Conservation (phyloP, 1,140 invertebrate genomes). For the Uloborus diversus region DNA sequence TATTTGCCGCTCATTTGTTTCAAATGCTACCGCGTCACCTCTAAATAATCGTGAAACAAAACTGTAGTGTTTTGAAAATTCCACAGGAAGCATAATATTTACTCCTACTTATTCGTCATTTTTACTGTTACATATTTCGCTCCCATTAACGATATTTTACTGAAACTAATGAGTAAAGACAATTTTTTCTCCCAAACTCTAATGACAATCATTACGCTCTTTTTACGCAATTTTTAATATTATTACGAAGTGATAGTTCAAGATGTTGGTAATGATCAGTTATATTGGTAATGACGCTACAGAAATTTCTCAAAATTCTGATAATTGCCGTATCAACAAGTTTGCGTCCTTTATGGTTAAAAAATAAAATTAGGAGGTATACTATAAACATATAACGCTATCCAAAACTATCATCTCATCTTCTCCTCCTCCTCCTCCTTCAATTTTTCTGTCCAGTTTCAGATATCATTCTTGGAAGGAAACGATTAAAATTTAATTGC, state of each 20-base stretch:
- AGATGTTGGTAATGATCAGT: slow-evolving; percentile 13
- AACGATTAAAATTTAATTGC: slow-evolving; percentile 52
- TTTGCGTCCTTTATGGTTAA: background rate
- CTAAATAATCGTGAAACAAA: too few species aligned
- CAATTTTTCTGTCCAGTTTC: background rate
- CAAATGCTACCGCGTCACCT: too few species aligned
- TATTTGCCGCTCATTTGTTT: too few species aligned
- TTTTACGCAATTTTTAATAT: background rate
- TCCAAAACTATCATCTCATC: slow-evolving; percentile 26
- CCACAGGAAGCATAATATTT: too few species aligned
- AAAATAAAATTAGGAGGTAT: slow-evolving; percentile 19
- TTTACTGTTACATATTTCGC: too few species aligned
- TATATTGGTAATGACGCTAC: slow-evolving; percentile 20
- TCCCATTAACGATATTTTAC: too few species aligned
- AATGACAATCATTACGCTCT: background rate
- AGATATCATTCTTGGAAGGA: slow-evolving; percentile 3
- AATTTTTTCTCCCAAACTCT: too few species aligned
- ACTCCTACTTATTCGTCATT: too few species aligned
- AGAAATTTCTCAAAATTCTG: slow-evolving; percentile 26
- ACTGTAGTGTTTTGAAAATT: too few species aligned
- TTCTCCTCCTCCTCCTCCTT: background rate
- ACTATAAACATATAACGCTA: background rate
- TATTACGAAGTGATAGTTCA: background rate
- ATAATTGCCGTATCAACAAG: slow-evolving; percentile 34
- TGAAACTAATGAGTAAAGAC: too few species aligned